A percentile compares a stretch with the other conserved stretches of the same genome.
Evolutionary conservation across 2,113 vertebrate genomes (phyloP).

Genomic region (Xiphorhynchus elegans): DNA sequence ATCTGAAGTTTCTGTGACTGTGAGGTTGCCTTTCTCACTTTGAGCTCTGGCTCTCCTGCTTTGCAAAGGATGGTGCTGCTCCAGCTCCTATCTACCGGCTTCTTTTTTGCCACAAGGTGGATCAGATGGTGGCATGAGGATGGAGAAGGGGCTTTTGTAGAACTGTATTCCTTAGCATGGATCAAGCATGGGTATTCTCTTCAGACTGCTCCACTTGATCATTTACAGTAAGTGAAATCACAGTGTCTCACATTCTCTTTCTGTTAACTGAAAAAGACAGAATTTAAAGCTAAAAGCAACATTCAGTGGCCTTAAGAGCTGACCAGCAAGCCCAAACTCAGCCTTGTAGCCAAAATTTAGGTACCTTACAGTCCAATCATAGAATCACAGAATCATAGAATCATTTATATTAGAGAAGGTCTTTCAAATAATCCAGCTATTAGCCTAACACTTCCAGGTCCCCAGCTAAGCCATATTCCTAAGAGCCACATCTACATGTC

Average conservation of each 20-base stretch:
- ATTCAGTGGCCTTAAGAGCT: not conserved
- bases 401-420: not conserved
- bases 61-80: not conserved
- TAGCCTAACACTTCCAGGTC: not conserved
- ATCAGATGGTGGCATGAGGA: accelerated
- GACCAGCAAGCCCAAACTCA: not conserved
- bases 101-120: not conserved
- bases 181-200: not conserved
- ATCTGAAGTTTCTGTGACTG: accelerated
- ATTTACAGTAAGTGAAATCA: not conserved
- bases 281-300: not conserved
- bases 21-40: not conserved
- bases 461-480: not conserved
- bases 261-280: not conserved
- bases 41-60: not conserved
- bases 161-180: not conserved
- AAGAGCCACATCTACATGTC: not conserved
- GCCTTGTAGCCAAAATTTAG: not conserved
- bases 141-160: not conserved
- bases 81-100: not conserved
- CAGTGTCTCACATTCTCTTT: not conserved
- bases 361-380: not conserved
- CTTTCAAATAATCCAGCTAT: not conserved
- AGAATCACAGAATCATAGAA: not conserved
- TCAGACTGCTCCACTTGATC: not conserved